Conservation (phyloP, 1,140 invertebrate genomes). For the Drosophila varians region DNA sequence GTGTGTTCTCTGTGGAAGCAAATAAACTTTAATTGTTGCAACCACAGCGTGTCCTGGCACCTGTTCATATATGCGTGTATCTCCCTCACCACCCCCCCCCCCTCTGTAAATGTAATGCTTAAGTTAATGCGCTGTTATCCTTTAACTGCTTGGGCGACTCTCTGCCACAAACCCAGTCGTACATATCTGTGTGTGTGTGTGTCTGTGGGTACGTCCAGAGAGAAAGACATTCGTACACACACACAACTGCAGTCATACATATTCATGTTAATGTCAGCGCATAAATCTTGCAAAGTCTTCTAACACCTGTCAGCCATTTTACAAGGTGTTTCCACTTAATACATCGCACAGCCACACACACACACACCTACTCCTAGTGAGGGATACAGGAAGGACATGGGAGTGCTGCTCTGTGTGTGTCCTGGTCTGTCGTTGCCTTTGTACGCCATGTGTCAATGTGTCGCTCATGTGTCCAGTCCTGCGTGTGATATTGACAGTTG, state of each 20-base stretch:
- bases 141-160: slow-evolving; percentile 74
- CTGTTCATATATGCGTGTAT: slow-evolving; percentile 55
- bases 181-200: too few species aligned
- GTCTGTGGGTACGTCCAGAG: neutral
- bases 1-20: slow-evolving; percentile 58
- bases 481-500: slow-evolving; percentile 78
- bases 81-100: neutral
- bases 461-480: slow-evolving; percentile 76
- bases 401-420: slow-evolving; percentile 13
- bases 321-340: slow-evolving; percentile 82
- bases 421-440: slow-evolving; percentile 56
- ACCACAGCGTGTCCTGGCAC: slow-evolving; percentile 73
- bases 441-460: slow-evolving; percentile 79
- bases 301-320: slow-evolving; percentile 82
- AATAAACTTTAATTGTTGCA: slow-evolving; percentile 82
- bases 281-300: slow-evolving; percentile 82
- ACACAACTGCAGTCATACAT: slow-evolving; percentile 61
- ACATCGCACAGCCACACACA: slow-evolving; percentile 41
- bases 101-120: slow-evolving; percentile 73
- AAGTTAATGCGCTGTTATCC: slow-evolving; percentile 81
- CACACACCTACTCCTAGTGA: slow-evolving; percentile 1
- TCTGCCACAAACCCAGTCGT: slow-evolving; percentile 18
- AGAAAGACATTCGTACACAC: slow-evolving; percentile 5
- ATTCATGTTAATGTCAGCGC: slow-evolving; percentile 81
- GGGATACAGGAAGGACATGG: slow-evolving; percentile 26